A percentile compares a stretch with the other conserved stretches of the same genome.
phyloP scores from a whole-genome alignment of 2,888 invertebrate species.

The Lithosia quadra region DNA sequence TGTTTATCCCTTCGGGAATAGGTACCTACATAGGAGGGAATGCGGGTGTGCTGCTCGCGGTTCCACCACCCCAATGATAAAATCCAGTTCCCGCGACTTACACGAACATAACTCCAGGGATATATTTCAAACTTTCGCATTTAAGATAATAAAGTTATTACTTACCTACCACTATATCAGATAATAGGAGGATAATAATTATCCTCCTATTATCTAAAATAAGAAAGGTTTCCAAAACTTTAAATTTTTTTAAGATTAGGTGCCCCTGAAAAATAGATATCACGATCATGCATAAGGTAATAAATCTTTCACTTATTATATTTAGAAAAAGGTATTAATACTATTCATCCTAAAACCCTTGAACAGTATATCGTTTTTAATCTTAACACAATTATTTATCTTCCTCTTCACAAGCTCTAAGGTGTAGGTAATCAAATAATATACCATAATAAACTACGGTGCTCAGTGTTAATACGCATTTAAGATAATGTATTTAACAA shows the following conservation, averaged over 20 bases:
- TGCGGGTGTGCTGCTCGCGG: too few species aligned
- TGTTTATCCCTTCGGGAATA: not conserved
- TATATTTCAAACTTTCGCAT: too few species aligned
- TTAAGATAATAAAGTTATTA: too few species aligned
- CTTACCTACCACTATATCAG: too few species aligned
- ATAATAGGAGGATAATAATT: too few species aligned
- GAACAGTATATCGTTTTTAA: conserved; percentile 22
- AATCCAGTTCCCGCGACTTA: too few species aligned
- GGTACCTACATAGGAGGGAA: not conserved
- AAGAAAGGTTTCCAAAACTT: not conserved
- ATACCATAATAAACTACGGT: conserved; percentile 75
- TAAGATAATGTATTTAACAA: conserved; percentile 85
- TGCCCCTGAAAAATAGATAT: not conserved
- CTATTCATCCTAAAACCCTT: not conserved
- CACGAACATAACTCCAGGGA: too few species aligned
- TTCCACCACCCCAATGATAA: too few species aligned
- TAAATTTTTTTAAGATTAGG: not conserved
- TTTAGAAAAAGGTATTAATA: not conserved
- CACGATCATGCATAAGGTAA: not conserved
- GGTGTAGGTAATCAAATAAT: conserved; percentile 70
- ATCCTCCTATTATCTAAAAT: not conserved
- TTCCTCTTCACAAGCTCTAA: conserved; percentile 38
- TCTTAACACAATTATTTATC: conserved; percentile 37
- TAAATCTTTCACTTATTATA: not conserved
- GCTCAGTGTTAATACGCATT: conserved; percentile 85